These are phyloP conservation scores for Hyalella azteca DNA, from an alignment of 2,888 invertebrate genomes.

Conservation along the genomic window DNA sequence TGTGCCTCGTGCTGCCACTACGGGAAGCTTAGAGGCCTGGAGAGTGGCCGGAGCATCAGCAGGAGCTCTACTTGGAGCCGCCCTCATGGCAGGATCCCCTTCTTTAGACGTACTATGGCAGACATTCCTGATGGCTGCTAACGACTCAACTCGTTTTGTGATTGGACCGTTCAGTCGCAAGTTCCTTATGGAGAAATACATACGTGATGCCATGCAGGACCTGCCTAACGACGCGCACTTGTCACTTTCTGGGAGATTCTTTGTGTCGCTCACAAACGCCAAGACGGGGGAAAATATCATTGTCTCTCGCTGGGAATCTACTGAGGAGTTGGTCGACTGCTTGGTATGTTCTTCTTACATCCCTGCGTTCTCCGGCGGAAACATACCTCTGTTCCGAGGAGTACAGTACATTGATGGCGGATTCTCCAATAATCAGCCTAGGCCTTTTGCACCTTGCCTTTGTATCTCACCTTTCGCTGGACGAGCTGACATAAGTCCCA, in stretches of 20 bases:
- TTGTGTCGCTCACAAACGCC: constrained; percentile 47
- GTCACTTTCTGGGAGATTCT: constrained; percentile 42
- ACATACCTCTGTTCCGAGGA: constrained; percentile 47
- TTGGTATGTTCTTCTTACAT: constrained; percentile 54
- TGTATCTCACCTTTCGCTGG: constrained; percentile 53
- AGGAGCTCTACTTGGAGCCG: constrained; percentile 51
- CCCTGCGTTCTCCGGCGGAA: constrained; percentile 48
- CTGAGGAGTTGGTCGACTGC: constrained; percentile 51
- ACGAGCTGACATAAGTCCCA: constrained; percentile 46
- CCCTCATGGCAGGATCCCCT: constrained; percentile 41
- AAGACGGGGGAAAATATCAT: constrained; percentile 39
- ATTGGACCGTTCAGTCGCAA: constrained; percentile 52
- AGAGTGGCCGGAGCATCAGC: constrained; percentile 50
- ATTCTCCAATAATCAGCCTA: constrained; percentile 52
- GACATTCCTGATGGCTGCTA: constrained; percentile 44
- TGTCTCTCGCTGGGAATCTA: constrained; percentile 50
- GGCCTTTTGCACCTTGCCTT: constrained; percentile 23
- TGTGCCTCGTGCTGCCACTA: neutral
- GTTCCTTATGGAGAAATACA: constrained; percentile 46
- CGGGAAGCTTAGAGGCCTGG: neutral
- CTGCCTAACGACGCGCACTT: constrained; percentile 52
- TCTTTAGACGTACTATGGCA: constrained; percentile 39
- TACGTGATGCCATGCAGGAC: constrained; percentile 42
- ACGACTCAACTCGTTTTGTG: constrained; percentile 35
- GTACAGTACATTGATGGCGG: constrained; percentile 52